Evolutionary conservation across 2,113 vertebrate species (phyloP).

Genomic region (Prionailurus bengalensis): DNA sequence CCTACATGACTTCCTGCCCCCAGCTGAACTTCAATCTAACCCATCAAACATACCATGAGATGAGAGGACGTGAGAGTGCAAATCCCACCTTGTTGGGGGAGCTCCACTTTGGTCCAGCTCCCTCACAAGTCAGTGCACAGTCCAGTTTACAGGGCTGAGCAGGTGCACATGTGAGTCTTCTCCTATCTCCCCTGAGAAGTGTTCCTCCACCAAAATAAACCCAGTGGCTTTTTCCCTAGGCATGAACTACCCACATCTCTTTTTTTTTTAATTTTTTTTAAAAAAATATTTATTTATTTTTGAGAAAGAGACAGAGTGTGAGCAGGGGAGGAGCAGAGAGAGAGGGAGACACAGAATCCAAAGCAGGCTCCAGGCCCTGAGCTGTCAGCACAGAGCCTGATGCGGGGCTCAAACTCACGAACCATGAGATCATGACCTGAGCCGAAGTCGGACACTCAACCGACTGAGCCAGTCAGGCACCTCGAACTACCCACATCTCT

Average conservation of each 20-base stretch:
- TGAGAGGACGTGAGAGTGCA: background rate
- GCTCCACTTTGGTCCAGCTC: background rate
- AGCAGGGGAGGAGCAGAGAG: too few species aligned
- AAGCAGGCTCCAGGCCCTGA: too few species aligned
- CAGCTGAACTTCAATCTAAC: background rate
- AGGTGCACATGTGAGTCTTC: background rate
- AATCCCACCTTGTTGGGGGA: background rate
- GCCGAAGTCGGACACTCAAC: too few species aligned
- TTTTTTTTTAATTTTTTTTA: background rate
- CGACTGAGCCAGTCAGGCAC: too few species aligned
- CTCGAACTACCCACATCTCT: background rate
- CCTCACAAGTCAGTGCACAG: fast-evolving
- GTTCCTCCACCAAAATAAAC: background rate
- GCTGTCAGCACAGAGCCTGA: too few species aligned
- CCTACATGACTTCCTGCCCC: background rate
- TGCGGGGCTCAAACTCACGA: too few species aligned
- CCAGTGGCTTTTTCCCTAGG: background rate
- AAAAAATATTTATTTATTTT: too few species aligned
- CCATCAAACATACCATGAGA: fast-evolving
- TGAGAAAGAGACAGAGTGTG: too few species aligned
- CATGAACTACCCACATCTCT: background rate
- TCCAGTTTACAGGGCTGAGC: background rate
- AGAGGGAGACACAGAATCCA: too few species aligned
- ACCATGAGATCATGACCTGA: too few species aligned
- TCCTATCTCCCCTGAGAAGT: background rate